These are phyloP conservation scores for Bos taurus DNA, from an alignment of 2,113 vertebrate species.

Conservation along the genomic window ARS-UCD2.0 NC_037330.1:59806501-59807000, in stretches of 20 bases:
- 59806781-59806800: background rate
- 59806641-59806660: background rate
- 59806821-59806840: background rate
- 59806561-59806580: background rate
- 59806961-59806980: background rate
- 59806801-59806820: background rate
- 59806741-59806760: background rate
- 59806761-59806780: background rate
- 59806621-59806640: background rate
- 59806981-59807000: background rate
- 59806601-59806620: background rate
- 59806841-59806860: background rate
- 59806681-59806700: background rate
- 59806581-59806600: background rate
- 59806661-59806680: background rate
- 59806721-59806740: background rate
- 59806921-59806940: background rate
- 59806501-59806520: background rate
- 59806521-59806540: background rate
- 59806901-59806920: background rate
- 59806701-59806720: background rate
- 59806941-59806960: background rate
- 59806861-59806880: slow-evolving; percentile 3
- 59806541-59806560: background rate
- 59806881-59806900: background rate